A percentile compares a stretch with the other conserved stretches of the same genome.
phyloP scores from a whole-genome alignment of 2,113 vertebrate species.

The Chunga burmeisteri region DNA sequence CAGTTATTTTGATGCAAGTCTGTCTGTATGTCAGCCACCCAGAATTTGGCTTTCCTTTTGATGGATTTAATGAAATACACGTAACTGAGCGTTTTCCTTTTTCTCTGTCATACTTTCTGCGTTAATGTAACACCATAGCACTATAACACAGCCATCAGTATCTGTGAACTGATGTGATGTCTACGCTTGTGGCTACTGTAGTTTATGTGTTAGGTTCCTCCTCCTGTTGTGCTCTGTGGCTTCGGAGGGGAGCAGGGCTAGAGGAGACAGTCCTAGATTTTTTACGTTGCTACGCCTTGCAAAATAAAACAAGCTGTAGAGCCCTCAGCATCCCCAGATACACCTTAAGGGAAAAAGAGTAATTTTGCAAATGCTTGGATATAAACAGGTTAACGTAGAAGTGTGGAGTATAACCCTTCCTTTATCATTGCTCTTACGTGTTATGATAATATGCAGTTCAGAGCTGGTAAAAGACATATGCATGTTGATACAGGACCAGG shows the following conservation, averaged over 20 bases:
- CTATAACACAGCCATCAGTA: fast-evolving
- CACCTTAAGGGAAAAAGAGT: background rate
- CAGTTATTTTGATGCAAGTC: background rate
- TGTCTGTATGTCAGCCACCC: background rate
- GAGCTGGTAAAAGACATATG: slow-evolving; percentile 18
- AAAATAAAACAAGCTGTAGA: background rate
- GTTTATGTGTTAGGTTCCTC: background rate
- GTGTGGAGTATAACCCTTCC: background rate
- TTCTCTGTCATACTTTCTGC: background rate
- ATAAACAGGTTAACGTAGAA: background rate
- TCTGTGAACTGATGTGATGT: fast-evolving
- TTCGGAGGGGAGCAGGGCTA: background rate
- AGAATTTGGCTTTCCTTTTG: background rate
- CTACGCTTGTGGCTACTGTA: background rate
- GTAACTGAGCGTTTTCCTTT: background rate
- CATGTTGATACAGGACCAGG: slow-evolving; percentile 34
- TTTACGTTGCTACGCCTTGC: background rate
- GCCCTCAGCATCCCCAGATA: background rate
- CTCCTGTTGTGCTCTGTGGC: background rate
- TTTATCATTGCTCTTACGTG: background rate
- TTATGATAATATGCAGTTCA: background rate
- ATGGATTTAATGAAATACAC: background rate
- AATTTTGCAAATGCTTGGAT: background rate
- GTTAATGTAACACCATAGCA: fast-evolving
- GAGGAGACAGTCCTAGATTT: background rate